Evolutionary conservation across 2,113 vertebrate genomes (phyloP), one percentile per base, ranked within the genome.

Genomic region (Cebidichthys violaceus): DNA sequence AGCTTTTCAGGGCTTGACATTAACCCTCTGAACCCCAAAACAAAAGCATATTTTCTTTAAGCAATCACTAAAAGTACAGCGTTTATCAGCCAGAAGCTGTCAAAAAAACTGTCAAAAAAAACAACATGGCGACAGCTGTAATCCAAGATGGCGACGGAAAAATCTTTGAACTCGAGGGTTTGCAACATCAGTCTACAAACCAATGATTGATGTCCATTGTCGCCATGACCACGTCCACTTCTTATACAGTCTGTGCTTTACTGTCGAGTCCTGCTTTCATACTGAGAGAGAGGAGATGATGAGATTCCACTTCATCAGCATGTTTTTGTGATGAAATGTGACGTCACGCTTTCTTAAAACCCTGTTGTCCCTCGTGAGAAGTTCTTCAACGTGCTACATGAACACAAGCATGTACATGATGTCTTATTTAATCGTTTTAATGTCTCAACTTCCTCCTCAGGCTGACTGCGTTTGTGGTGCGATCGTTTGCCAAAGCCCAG

Each of bases 391-490:
- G 57, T 11, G 57, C 17, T 33, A 13, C 15, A 29, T 29, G 6
- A 67, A 29, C 8, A 27, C 11, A 14, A 27, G 17, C 4, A 18
- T 33, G 59, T 61, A n/a, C 41, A 9, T 33, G 33, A 33, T 6
- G 33, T 33, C 33, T 33, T 33, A 6, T 33, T 33, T 33, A 33
- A 33, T 33, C 33, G 33, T 33, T 33, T 33, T 27, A 4, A 5
- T 55, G 5, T 79, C 3, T 73, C 24, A 14, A 50, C 31, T 3
- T 17, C 57, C 27, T 83, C 27, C 45, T 55, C 88, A 97, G 96
- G 95, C 90, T 97, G 86, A 97, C 96, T 9, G 95, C 96, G 20
- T 96, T 96, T 89, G 95, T 96, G 17, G 67, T 95, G 86, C 91
- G 92, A 76, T 92, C 92, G 9, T 96, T 96, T 35, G 89, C 90